These are phyloP conservation scores for Orthonyx spaldingii DNA, from an alignment of 2,113 vertebrate species.

Conservation along the genomic window DNA sequence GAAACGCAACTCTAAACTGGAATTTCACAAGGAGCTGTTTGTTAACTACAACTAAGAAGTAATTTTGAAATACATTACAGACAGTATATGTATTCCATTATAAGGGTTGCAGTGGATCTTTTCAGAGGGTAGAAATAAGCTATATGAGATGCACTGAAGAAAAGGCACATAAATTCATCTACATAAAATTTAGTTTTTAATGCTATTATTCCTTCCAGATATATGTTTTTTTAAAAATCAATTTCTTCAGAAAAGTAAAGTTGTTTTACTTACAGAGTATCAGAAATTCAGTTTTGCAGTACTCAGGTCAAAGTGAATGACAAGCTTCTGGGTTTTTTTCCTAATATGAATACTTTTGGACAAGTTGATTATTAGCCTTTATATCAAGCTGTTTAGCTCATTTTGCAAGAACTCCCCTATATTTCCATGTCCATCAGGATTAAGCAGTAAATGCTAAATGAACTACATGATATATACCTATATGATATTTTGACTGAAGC, in stretches of 20 bases:
- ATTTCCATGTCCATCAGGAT: neutral
- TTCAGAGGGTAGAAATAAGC: neutral
- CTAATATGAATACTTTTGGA: neutral
- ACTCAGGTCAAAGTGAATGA: neutral
- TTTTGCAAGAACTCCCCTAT: neutral
- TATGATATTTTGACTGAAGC: neutral
- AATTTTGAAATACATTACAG: neutral
- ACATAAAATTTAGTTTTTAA: neutral
- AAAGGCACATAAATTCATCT: neutral
- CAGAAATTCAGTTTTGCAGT: neutral
- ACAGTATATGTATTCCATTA: neutral
- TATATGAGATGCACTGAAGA: neutral
- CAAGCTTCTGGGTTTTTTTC: neutral
- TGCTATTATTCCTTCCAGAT: neutral
- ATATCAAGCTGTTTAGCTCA: neutral
- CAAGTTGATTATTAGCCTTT: neutral
- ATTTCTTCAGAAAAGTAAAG: neutral
- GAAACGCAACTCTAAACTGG: neutral
- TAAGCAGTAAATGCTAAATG: neutral
- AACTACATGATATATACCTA: neutral
- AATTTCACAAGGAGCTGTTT: neutral
- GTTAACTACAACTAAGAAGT: neutral
- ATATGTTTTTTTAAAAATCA: neutral
- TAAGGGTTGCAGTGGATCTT: neutral
- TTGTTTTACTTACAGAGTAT: neutral